Evolutionary conservation across 2,797 vertebrate genomes (phyloP).

Genomic region (Luscinia luscinia): DNA sequence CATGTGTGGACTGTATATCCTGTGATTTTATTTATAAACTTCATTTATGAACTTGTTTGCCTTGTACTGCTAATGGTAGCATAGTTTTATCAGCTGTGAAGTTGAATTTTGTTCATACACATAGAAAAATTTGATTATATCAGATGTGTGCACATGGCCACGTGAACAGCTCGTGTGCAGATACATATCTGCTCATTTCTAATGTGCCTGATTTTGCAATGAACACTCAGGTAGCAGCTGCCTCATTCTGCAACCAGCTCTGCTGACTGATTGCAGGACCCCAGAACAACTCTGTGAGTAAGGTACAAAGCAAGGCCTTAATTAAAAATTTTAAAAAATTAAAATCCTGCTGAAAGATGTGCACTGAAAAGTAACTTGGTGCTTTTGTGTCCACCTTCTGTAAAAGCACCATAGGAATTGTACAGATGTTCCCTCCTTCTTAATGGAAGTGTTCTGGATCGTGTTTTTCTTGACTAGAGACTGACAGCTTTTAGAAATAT

Average conservation of each 20-base stretch:
- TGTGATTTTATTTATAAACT: background rate
- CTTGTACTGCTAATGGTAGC: background rate
- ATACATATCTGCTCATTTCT: background rate
- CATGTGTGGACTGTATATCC: background rate
- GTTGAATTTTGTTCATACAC: background rate
- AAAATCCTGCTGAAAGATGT: background rate
- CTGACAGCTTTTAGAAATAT: constrained; percentile 28
- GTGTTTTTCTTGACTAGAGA: constrained; percentile 23
- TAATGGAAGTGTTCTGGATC: constrained; percentile 36
- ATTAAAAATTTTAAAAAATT: background rate
- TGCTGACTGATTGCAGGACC: background rate
- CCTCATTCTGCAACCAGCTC: background rate
- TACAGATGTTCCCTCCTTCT: background rate
- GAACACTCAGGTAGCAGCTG: accelerated
- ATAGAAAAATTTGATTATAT: background rate
- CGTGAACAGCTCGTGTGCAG: background rate
- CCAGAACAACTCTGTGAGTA: background rate
- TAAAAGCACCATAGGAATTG: background rate
- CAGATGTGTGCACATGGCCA: accelerated
- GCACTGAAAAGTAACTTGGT: background rate
- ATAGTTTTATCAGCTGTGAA: background rate
- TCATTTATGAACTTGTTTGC: background rate
- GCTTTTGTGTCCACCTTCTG: background rate
- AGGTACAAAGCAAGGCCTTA: background rate
- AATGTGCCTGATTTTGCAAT: background rate